Evolutionary conservation across 2,797 vertebrate genomes (phyloP), one percentile per base, ranked within the genome.

Genomic region (Cuniculus paca): DNA sequence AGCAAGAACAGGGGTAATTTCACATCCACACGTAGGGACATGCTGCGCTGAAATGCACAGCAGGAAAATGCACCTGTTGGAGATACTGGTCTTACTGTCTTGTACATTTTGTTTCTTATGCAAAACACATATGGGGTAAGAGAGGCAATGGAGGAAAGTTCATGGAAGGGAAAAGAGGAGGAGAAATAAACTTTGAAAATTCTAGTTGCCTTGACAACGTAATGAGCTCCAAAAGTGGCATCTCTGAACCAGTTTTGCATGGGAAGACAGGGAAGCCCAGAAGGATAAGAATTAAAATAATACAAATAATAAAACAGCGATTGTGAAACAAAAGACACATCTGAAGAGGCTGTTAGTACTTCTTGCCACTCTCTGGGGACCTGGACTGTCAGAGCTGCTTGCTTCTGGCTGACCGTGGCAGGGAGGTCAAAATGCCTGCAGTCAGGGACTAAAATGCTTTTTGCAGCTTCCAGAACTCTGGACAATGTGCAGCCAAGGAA

Each of bases 181-280:
- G 96, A 95, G 96, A 96, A 95, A 97, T 84, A 97, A 98, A 98
- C 97, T 98, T 98, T 96, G 95, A 97, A 96, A 97, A 98, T 98
- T 94, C 94, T 63, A 34, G 98, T 98, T 98, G 95, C 97, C 95
- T 97, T 98, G 96, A 58, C 96, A 98, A 98, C 97, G 56, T 92
- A 95, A 96, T 96, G 97, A 98, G 97, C 96, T 98, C 95, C 95
- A 95, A 97, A 98, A 98, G 97, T 96, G 96, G 97, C 94, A 95
- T 98, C 96, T n/a, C 96, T 97, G 81, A 97, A 80, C 75, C 26
- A 7, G 87, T 98, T 98, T 95, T 92, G 96, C 89, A 91, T 42
- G 91, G 90, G 87, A 74, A 92, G 60, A 48, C 89, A 92, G 84
- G 85, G 39, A 90, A 97, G 94, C 80, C 77, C 88, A 86, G 94